A percentile compares a stretch with the other conserved stretches of the same genome.
These are phyloP conservation scores for Mylabris sibirica DNA, from an alignment of 2,888 invertebrate genomes.

Conservation along the genomic window DNA sequence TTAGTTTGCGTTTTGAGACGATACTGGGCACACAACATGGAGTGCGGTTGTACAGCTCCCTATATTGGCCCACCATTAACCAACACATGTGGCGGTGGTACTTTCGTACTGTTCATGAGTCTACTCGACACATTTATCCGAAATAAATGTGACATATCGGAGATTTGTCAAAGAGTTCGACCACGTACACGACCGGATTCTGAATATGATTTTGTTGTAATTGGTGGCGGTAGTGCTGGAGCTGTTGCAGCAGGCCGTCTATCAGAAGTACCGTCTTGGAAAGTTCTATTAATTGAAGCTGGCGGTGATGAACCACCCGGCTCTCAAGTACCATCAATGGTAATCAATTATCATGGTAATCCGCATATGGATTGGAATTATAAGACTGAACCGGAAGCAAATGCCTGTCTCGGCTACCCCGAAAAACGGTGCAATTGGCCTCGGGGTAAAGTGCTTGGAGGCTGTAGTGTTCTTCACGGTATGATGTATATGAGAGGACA, in stretches of 20 bases:
- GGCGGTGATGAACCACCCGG: slow-evolving; percentile 75
- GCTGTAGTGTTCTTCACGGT: slow-evolving; percentile 76
- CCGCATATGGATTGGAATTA: slow-evolving; percentile 74
- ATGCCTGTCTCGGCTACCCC: slow-evolving; percentile 66
- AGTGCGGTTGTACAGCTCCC: slow-evolving; percentile 66
- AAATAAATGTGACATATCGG: slow-evolving; percentile 66
- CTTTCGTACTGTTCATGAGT: slow-evolving; percentile 71
- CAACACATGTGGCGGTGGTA: slow-evolving; percentile 66
- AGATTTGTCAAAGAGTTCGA: slow-evolving; percentile 68
- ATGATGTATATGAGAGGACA: slow-evolving; percentile 87
- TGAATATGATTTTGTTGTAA: slow-evolving; percentile 72
- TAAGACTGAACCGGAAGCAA: slow-evolving; percentile 69
- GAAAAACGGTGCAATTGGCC: slow-evolving; percentile 72
- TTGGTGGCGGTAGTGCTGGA: slow-evolving; percentile 74
- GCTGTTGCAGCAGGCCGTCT: slow-evolving; percentile 70
- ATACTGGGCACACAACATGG: slow-evolving; percentile 49
- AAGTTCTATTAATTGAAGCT: slow-evolving; percentile 75
- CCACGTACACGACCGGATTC: slow-evolving; percentile 61
- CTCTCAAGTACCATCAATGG: slow-evolving; percentile 72
- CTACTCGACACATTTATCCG: slow-evolving; percentile 70
- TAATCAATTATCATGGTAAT: slow-evolving; percentile 69
- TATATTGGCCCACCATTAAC: slow-evolving; percentile 68
- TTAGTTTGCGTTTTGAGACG: slow-evolving; percentile 26
- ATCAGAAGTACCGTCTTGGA: slow-evolving; percentile 73
- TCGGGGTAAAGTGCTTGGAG: slow-evolving; percentile 75